A percentile compares a stretch with the other conserved stretches of the same genome.
These are phyloP conservation scores for Crematogaster levior DNA, from an alignment of 2,888 invertebrate genomes.

Conservation along the genomic window DNA sequence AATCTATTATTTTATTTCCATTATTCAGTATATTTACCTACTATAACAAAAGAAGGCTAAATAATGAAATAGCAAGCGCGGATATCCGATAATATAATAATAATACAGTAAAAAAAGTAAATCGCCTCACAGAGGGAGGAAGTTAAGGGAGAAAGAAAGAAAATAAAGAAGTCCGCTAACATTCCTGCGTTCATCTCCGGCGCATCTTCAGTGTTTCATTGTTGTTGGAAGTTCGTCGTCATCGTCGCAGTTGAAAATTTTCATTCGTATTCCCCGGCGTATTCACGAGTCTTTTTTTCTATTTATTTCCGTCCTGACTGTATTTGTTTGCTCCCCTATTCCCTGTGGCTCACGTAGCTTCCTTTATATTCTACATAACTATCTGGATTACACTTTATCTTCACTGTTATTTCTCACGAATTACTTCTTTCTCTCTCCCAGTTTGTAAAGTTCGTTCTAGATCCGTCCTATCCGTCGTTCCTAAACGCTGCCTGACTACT, in stretches of 20 bases:
- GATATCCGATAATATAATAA: conserved; percentile 39
- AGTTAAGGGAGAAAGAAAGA: conserved; percentile 15
- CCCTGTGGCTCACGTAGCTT: neutral
- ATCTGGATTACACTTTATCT: neutral
- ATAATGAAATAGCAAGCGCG: neutral
- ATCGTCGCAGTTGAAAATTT: conserved; percentile 23
- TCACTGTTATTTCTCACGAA: neutral
- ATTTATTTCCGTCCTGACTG: neutral
- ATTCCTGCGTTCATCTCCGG: conserved; percentile 5
- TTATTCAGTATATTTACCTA: neutral
- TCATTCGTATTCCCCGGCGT: conserved; percentile 1
- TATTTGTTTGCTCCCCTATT: neutral
- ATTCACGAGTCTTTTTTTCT: neutral
- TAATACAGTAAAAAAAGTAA: conserved; percentile 35
- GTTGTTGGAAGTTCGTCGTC: conserved; percentile 17
- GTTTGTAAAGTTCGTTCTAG: neutral
- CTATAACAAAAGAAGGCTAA: neutral
- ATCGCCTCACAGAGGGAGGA: neutral
- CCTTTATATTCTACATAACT: neutral
- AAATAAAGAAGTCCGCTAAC: conserved; percentile 11
- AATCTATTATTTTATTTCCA: neutral
- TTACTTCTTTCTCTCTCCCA: neutral
- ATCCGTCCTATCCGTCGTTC: neutral
- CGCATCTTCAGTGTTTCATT: conserved; percentile 22
- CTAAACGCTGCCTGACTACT: neutral